Base-by-base conservation (phyloP, 2,888 invertebrate genomes). In the Drosophila atripex region DNA sequence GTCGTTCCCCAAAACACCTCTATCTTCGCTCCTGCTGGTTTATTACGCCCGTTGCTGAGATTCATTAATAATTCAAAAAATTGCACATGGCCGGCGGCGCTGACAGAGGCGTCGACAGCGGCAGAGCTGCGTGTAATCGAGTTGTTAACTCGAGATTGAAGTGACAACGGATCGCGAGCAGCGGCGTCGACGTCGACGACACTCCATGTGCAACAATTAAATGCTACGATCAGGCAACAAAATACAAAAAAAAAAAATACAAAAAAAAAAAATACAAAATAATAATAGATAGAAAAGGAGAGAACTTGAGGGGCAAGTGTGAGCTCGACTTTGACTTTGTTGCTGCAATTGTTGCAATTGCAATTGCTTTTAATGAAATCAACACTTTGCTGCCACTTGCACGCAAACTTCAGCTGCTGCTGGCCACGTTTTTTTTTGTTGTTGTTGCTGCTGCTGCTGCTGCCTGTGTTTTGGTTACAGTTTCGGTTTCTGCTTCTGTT, bases 61-160 rank as follows among this genome's bases (percentile, higher is more conserved):
- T 88, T 88, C 82, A 89, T 88, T 88, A 88, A 85, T 88, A 87
- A 88, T 88, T 83, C 76, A 80, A 71, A 63, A 82, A 85, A 83
- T 77, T 82, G 82, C 85, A 80, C 78, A 78, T 87, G 84, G 82
- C 86, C 80, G 80, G 80, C 86, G 77, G 83, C 82, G 75, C 69
- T 53, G 64, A 63, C 64, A 63, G 63, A 59, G 38, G 35, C 53
- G 64, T 50, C 23, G 46, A 39, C 56, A 45, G 57, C 46, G 46
- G 57, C 82, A 73, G 82, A 73, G 84, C 77, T 63, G 71, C 78
- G 75, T 88, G 86, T 89, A 89, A 89, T 88, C 88, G 88, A 88
- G 87, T 89, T 89, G 89, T 89, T 88, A 86, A 80, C 76, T 85
- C 86, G 21, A 43, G 21, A 21, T 21, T 43, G 77, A 79, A 78